Conservation (phyloP, 2,797 vertebrate species). For the Tadarida brasiliensis region DNA sequence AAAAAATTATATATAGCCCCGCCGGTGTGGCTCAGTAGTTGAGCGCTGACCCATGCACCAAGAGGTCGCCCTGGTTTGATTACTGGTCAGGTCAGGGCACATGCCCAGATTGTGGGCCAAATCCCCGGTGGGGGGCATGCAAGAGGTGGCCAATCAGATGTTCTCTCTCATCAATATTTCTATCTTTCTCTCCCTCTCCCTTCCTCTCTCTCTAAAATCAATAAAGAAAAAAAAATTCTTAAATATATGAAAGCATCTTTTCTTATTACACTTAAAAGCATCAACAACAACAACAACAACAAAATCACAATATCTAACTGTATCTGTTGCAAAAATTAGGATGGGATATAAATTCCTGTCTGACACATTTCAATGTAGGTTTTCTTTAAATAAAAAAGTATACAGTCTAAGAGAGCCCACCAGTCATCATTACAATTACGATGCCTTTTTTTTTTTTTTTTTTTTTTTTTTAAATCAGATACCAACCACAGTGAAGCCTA, state of each 20-base stretch:
- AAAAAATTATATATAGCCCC: neutral
- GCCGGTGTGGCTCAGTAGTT: too few relatives aligned
- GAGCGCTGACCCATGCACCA: too few relatives aligned
- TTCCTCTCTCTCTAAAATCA: too few relatives aligned
- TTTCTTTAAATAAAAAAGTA: conserved; percentile 23
- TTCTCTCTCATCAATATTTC: too few relatives aligned
- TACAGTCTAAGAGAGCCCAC: neutral
- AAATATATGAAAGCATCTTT: neutral
- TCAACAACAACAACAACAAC: neutral
- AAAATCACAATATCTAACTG: neutral
- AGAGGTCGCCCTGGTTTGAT: too few relatives aligned
- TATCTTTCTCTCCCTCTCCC: too few relatives aligned
- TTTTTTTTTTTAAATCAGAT: neutral
- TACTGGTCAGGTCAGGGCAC: too few relatives aligned
- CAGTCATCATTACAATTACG: neutral
- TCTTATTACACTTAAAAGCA: neutral
- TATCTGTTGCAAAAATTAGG: neutral
- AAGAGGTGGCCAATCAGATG: too few relatives aligned
- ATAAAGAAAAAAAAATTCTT: neutral
- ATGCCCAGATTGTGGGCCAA: too few relatives aligned
- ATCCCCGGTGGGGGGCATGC: too few relatives aligned
- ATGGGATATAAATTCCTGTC: neutral
- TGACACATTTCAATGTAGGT: neutral
- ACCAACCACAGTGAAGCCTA: neutral
- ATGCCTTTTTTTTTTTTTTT: neutral